Percentiles rank a stretch among this genome's conserved stretches.
Evolutionary conservation across 2,113 vertebrate genomes (phyloP).

Genomic region (Hemichromis elongatus): DNA sequence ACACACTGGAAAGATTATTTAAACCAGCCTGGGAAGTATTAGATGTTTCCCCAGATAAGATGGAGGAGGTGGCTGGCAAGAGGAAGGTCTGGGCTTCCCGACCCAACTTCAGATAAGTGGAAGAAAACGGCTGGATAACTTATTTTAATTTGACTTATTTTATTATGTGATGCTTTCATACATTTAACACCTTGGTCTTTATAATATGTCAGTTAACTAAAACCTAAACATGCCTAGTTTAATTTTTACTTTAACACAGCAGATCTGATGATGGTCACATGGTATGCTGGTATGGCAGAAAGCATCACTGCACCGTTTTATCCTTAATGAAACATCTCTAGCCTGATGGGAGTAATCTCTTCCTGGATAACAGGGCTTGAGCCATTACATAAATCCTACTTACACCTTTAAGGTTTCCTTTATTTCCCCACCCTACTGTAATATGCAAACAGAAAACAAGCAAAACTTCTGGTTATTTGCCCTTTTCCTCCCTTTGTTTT

Average conservation of each 20-base stretch:
- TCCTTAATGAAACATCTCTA: neutral
- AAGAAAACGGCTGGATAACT: neutral
- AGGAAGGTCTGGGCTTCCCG: neutral
- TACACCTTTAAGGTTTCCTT: neutral
- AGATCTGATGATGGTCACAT: neutral
- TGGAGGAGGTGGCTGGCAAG: neutral
- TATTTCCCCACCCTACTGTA: neutral
- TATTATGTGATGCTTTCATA: neutral
- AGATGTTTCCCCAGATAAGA: neutral
- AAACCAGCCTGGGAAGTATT: neutral
- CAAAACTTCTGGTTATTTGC: neutral
- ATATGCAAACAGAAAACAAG: neutral
- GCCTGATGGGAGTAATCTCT: neutral
- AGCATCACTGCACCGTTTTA: neutral
- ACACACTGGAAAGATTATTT: neutral
- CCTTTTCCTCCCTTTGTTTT: neutral
- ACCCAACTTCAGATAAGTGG: neutral
- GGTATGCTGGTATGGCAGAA: neutral
- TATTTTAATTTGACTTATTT: neutral
- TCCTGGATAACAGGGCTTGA: neutral
- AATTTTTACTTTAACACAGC: neutral
- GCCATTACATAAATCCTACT: neutral
- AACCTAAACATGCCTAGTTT: neutral
- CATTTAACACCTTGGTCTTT: no score
- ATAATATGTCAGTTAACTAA: neutral